A percentile compares a stretch with the other conserved stretches of the same genome.
These are phyloP conservation scores for Aurelia coerulea DNA, from an alignment of 30 jellyfish, hydroid and myxozoan genomes.

Conservation along the genomic window DNA sequence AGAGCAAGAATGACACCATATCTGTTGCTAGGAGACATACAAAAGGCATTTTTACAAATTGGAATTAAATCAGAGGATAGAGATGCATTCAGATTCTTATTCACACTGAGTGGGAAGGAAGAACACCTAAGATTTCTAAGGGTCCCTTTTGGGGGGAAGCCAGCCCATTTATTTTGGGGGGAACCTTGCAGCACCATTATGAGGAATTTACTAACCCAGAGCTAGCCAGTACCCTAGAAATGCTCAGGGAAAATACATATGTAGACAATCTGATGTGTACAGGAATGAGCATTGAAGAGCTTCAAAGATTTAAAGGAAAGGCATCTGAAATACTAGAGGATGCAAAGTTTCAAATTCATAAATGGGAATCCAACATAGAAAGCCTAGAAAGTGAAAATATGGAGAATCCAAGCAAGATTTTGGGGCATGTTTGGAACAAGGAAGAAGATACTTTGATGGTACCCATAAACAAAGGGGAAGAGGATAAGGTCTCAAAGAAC, in stretches of 20 bases:
- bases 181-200: not conserved
- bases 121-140: too few relatives aligned
- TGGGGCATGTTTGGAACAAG: constrained; percentile 25
- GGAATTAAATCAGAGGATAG: too few relatives aligned
- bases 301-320: too few relatives aligned
- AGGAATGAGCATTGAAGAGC: not conserved
- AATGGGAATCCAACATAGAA: constrained; percentile 30
- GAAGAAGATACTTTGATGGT: constrained; percentile 1
- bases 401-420: constrained; percentile 10
- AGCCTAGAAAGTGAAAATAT: constrained; percentile 17
- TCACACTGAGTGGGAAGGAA: too few relatives aligned
- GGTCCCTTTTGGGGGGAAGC: too few relatives aligned
- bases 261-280: constrained; percentile 20
- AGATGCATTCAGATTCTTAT: too few relatives aligned
- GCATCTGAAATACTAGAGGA: not conserved
- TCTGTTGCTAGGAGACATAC: too few relatives aligned
- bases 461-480: not conserved
- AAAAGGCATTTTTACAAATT: too few relatives aligned
- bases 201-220: not conserved
- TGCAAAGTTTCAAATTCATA: constrained; percentile 32
- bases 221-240: not conserved
- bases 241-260: not conserved
- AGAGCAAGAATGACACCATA: too few relatives aligned
- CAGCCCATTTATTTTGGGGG: too few relatives aligned
- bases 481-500: not conserved